Evolutionary conservation across 2,113 vertebrate species (phyloP), one percentile per base, ranked within the genome.

Genomic region (Sialia sialis): DNA sequence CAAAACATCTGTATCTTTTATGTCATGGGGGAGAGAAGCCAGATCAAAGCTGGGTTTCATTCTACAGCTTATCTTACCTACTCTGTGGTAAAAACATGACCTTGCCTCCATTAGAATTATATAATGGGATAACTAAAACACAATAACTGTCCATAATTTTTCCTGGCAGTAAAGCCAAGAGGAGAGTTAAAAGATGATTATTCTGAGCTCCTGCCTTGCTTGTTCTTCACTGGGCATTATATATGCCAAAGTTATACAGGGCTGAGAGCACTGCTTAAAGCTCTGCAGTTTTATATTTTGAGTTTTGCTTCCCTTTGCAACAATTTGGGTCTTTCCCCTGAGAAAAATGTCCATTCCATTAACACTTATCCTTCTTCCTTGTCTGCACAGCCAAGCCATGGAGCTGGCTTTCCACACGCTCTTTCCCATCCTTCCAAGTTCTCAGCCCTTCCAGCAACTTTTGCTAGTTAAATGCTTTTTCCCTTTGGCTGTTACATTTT

Each of bases 401-500:
- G 56, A 76, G 34, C 18, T 3, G n/a, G 74, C 32, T 46, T 95
- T 77, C 73, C 38, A 9, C 5, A 2, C 14, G 10, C 44, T 60
- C 66, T 66, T 83, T 32, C 56, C 73, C 13, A 7, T 38, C 70
- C 34, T n/a, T 62, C 60, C 22, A 13, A 55, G 26, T 74, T 82
- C 54, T 87, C 62, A 64, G 78, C 70, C 81, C 62, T 62, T 86
- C 46, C 36, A 69, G 51, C 14, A 72, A 70, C 62, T 95, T 95
- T 20, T 46, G 19, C 75, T 84, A 8, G 75, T 83, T 96, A 79
- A 66, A 27, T 7, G 29, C 49, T 30, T 51, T 83, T 92, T 72
- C 43, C 52, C 44, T 92, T 95, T 91, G 80, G 92, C 96, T 96
- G 97, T 95, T 97, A 93, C 90, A 96, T 97, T 98, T 98, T 97